Percentiles rank a stretch among this genome's conserved stretches.
These are phyloP conservation scores for Tinea trinotella DNA, from an alignment of 2,888 invertebrate genomes.

Conservation along the genomic window DNA sequence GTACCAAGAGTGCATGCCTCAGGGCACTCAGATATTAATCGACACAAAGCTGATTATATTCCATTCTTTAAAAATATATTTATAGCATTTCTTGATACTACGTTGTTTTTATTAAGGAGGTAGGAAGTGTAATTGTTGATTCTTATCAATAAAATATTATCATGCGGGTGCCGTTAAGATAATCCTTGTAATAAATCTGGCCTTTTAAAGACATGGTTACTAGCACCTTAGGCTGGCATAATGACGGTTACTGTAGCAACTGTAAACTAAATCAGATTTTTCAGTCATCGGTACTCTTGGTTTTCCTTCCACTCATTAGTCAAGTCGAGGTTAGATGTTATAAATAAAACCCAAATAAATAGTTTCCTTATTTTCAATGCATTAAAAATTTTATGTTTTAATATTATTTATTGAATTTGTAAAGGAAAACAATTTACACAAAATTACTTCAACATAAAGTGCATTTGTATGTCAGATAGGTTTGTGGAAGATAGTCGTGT, in stretches of 20 bases:
- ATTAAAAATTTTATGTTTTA: too few relatives aligned
- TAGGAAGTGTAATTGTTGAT: too few relatives aligned
- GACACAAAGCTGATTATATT: slow-evolving; percentile 62
- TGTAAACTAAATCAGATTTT: too few relatives aligned
- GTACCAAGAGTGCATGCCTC: slow-evolving; percentile 35
- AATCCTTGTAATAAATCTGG: neutral
- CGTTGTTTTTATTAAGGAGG: too few relatives aligned
- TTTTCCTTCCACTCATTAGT: too few relatives aligned
- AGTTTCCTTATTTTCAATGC: neutral
- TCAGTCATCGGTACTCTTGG: too few relatives aligned
- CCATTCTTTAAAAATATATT: neutral
- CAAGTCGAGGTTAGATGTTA: too few relatives aligned
- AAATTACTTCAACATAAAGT: slow-evolving; percentile 1
- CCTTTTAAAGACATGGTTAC: too few relatives aligned
- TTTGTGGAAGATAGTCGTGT: neutral
- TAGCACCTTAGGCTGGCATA: too few relatives aligned
- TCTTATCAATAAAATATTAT: neutral
- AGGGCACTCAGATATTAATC: slow-evolving; percentile 58
- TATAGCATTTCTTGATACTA: neutral
- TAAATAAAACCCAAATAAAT: too few relatives aligned
- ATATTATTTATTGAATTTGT: too few relatives aligned
- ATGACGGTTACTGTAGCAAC: too few relatives aligned
- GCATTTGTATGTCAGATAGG: slow-evolving; percentile 12
- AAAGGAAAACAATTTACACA: neutral
- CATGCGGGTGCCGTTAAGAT: neutral